phyloP scores from a whole-genome alignment of 2,888 invertebrate species.

The Lepidonotus clava region DNA sequence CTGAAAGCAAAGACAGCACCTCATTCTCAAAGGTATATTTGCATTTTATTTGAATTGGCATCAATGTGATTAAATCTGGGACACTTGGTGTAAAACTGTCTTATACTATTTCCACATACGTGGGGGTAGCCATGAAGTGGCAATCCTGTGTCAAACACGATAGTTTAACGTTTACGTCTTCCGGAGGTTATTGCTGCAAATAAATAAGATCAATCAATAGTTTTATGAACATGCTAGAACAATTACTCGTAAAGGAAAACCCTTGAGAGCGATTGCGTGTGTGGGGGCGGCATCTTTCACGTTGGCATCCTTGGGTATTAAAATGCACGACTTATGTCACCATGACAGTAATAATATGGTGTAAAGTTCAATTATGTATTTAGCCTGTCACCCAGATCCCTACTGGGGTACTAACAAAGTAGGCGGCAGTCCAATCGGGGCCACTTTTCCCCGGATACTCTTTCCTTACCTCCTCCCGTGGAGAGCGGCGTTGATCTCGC shows the following conservation, averaged over 20 bases:
- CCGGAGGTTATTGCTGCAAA: background rate
- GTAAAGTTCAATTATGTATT: slow-evolving; percentile 44
- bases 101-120: background rate
- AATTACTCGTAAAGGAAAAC: background rate
- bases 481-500: slow-evolving; percentile 33
- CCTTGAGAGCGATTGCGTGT: background rate
- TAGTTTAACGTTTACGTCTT: background rate
- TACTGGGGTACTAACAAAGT: slow-evolving; percentile 36
- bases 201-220: background rate
- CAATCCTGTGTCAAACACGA: background rate
- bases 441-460: slow-evolving; percentile 22
- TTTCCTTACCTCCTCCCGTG: background rate
- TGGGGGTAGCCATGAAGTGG: background rate
- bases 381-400: slow-evolving; percentile 6
- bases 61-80: background rate
- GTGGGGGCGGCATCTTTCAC: background rate
- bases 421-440: background rate
- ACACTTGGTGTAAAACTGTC: too few relatives aligned
- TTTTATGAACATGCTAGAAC: background rate
- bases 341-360: slow-evolving; percentile 45
- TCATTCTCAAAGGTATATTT: background rate
- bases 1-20: too few relatives aligned
- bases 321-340: slow-evolving; percentile 17
- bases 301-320: background rate
- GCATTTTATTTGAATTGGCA: background rate